These are phyloP conservation scores for Labeo rohita DNA, from an alignment of 2,113 vertebrate species.

Conservation along the genomic window DNA sequence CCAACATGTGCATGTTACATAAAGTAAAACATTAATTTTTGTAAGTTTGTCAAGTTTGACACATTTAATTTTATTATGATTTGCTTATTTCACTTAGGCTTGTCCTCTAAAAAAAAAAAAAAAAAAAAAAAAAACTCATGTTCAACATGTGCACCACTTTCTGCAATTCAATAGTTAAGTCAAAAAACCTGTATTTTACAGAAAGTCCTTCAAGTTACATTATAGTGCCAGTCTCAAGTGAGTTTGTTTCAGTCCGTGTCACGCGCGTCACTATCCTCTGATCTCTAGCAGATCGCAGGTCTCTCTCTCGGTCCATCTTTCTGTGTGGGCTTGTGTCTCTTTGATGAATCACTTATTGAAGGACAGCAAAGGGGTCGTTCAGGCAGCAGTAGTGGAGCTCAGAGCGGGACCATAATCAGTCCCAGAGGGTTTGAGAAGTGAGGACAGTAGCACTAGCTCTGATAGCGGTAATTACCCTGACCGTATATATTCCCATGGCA, in stretches of 20 bases:
- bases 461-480: constrained; percentile 51
- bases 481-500: constrained; percentile 28
- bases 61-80: neutral
- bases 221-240: constrained; percentile 2
- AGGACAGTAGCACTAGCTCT: constrained; percentile 30
- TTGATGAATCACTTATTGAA: constrained; percentile 45
- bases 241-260: constrained; percentile 6
- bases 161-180: neutral
- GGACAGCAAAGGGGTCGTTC: constrained; percentile 14
- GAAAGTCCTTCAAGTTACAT: neutral
- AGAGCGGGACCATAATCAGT: constrained; percentile 40
- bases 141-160: neutral
- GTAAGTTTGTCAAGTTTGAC: neutral
- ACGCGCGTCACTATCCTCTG: neutral
- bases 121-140: neutral
- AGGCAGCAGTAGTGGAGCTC: constrained; percentile 31
- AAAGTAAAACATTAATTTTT: neutral
- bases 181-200: neutral
- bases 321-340: constrained; percentile 14
- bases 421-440: constrained; percentile 32
- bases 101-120: no score
- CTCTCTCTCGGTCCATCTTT: neutral
- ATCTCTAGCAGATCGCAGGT: neutral
- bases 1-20: neutral
- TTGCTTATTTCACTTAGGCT: neutral